Base-by-base conservation (phyloP, 2,113 vertebrate species). In the Pelobates fuscus region DNA sequence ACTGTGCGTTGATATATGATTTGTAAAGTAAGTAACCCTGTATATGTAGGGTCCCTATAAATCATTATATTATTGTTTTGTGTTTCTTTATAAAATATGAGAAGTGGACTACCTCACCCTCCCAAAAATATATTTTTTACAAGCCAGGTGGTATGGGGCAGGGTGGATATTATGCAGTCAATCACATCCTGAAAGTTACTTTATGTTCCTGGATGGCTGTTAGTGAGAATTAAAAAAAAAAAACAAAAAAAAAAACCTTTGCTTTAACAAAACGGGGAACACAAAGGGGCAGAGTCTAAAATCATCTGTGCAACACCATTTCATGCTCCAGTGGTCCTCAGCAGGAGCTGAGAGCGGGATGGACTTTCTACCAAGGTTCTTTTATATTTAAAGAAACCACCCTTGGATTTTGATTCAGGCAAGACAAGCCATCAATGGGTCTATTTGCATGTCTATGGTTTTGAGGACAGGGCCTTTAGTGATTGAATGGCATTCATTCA, bases 371-470 rank as follows among this genome's bases (percentile, higher is more conserved):
- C 55, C 29, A 62, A 46, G 49, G 18, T 58, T 23, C 30, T 58
- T 41, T 67, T 67, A 57, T 23, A 63, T 25, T 44, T 52, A 25
- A 71, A 71, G 58, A 52, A 71, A 52, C 44, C 2, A 20, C 54
- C 61, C 59, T 32, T 20, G 3, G 27, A 59, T 66, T 23, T 52
- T 23, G 14, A 25, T 75, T 43, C 49, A 75, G 18, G 58, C 21
- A 23, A 27, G 52, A 75, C 62, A 57, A 14, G 46, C 18, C 71
- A 21, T 26, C 24, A 57, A 71, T 49, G 43, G 49, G 55, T 57
- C 71, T 43, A 75, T 75, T 75, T 67, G 41, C 71, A 75, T 75
- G n/a, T 75, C 32, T 67, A 75, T 75, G 30, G 37, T 29, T 20
- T 2, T 11, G 71, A 43, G 54, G 63, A 21, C 24, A 20, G 23